These are phyloP conservation scores for Pachycephus smyrnensis DNA, from an alignment of 2,888 invertebrate species.

Conservation along the genomic window DNA sequence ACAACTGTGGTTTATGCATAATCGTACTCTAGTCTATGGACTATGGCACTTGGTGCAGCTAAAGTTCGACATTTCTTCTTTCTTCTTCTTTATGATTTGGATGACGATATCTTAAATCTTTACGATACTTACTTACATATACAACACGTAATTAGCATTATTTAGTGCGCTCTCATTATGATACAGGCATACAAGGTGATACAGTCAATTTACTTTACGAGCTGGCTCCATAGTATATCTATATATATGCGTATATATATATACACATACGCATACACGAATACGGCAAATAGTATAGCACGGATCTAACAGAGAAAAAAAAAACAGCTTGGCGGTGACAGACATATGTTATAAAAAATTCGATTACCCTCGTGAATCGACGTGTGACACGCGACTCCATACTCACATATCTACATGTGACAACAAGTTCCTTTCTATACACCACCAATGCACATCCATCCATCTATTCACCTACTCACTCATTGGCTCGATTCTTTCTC, in stretches of 20 bases:
- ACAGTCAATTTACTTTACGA: slow-evolving; percentile 36
- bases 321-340: background rate
- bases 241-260: background rate
- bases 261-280: background rate
- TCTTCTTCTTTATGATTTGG: slow-evolving; percentile 20
- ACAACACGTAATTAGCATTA: slow-evolving; percentile 40
- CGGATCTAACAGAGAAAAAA: background rate
- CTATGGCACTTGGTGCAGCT: slow-evolving; percentile 58
- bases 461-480: background rate
- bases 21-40: slow-evolving; percentile 34
- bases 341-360: background rate
- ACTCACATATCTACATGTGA: background rate
- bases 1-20: slow-evolving; percentile 13
- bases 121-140: slow-evolving; percentile 46
- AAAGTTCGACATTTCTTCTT: slow-evolving; percentile 38
- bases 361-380: background rate
- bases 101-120: slow-evolving; percentile 6
- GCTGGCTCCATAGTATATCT: background rate
- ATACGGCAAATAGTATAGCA: background rate
- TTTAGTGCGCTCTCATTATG: slow-evolving; percentile 46
- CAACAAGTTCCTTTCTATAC: background rate
- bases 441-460: background rate
- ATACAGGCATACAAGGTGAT: slow-evolving; percentile 45
- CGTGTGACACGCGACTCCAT: background rate
- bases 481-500: background rate